Percentiles rank a stretch among this genome's conserved stretches.
These are phyloP conservation scores for Xanthorhoe spadicearia DNA, from an alignment of 2,888 invertebrate species.

Conservation along the genomic window DNA sequence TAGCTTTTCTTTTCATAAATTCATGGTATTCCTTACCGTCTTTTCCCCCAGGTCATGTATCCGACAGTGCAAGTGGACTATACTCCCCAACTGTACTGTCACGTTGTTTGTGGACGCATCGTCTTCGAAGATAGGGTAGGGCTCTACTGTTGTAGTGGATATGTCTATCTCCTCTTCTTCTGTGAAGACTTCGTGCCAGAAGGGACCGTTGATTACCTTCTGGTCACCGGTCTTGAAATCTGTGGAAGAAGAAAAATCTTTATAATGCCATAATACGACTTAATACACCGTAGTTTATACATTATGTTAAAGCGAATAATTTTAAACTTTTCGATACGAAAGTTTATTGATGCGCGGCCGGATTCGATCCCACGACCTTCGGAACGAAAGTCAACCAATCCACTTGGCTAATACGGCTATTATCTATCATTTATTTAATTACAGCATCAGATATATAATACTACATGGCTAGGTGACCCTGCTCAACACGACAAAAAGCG, in stretches of 20 bases:
- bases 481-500: too few species aligned
- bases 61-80: conserved; percentile 87
- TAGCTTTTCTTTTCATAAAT: too few species aligned
- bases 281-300: too few species aligned
- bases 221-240: conserved; percentile 80
- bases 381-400: too few species aligned
- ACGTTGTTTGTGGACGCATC: conserved; percentile 87
- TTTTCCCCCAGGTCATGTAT: conserved; percentile 89
- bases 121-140: conserved; percentile 90
- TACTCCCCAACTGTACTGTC: conserved; percentile 87
- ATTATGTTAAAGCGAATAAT: too few species aligned
- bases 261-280: background rate
- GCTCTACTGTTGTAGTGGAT: conserved; percentile 87
- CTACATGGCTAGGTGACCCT: too few species aligned
- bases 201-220: conserved; percentile 71
- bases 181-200: conserved; percentile 79
- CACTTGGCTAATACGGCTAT: too few species aligned
- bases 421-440: too few species aligned
- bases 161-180: conserved; percentile 70
- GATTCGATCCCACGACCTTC: too few species aligned
- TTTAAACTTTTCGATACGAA: too few species aligned
- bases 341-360: too few species aligned
- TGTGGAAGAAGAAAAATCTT: conserved; percentile 42
- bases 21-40: conserved; percentile 86
- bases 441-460: too few species aligned